Evolutionary conservation across 2,113 vertebrate species (phyloP), one percentile per base, ranked within the genome.

Genomic region (Hassar affinis): DNA sequence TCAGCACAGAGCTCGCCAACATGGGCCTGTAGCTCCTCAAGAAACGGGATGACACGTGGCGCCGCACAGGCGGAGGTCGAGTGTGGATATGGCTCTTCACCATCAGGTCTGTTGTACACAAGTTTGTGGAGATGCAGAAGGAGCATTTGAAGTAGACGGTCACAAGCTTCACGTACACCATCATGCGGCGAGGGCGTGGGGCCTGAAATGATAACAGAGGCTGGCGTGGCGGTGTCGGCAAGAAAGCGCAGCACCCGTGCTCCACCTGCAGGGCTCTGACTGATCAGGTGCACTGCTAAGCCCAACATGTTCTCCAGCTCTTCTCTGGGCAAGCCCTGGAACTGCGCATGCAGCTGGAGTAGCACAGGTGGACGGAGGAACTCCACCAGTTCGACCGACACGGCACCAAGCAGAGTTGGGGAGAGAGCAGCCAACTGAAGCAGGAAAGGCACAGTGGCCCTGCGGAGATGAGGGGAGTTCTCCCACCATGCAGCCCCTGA

Each of bases 351-450:
- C 49, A 99, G 93, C 86, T 97, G 97, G 51, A 96, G 94, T 35
- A 99, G 93, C 17, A 98, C 93, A 0, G 92, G 78, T 0, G 97
- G 97, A 11, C 94, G 91, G 0, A 99, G 93, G 1, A 95, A 94
- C 0, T 98, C 97, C 8, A 99, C 96, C 6, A 99, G 91, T 47
- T 99, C 97, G 0, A 94, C 89, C 0, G 96, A 96, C 51, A 98
- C 91, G 0, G 97, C 90, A 12, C 95, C 95, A 54, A 98, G 94
- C 22, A 99, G 90, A 14, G 95, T 87, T 0, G 97, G 97, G 0
- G 97, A 98, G 93, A 98, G 95, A 1, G 96, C 95, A 0, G 96
- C 96, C 12, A 99, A 88, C 87, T 99, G 97, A 6, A 99, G 93
- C 4, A 99, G 91, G 88, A 98, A 99, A 0, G 97, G 96, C 42